Conservation (phyloP, 2,113 vertebrate species). For the Anas platyrhynchos region DNA sequence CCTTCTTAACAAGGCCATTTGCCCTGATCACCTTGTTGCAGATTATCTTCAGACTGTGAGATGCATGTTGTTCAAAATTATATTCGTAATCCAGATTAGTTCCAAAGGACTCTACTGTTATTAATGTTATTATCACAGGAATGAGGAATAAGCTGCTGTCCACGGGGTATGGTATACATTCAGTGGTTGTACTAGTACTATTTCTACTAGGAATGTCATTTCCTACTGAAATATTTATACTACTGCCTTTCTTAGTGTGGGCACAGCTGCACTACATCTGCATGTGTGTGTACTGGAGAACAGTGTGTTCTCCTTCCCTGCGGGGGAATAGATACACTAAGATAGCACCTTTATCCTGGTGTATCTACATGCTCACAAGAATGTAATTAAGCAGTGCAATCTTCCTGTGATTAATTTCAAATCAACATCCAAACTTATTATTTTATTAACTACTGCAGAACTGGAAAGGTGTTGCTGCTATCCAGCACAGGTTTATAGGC, state of each 20-base stretch:
- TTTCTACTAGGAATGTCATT: background rate
- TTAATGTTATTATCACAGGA: background rate
- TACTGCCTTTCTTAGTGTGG: background rate
- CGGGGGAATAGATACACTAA: background rate
- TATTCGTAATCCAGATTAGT: slow-evolving; percentile 24
- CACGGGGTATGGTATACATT: background rate
- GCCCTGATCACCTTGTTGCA: background rate
- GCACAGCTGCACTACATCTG: background rate
- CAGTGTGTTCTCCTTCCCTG: background rate
- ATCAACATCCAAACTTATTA: background rate
- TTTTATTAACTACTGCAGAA: background rate
- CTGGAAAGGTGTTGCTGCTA: background rate
- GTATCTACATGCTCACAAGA: background rate
- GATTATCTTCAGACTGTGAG: background rate
- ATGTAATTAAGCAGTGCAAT: background rate
- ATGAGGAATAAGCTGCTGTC: background rate
- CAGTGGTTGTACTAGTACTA: background rate
- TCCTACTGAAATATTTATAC: slow-evolving; percentile 12
- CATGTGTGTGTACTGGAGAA: background rate
- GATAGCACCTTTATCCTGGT: background rate
- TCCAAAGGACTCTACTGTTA: slow-evolving; percentile 15
- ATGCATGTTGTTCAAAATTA: slow-evolving; percentile 27
- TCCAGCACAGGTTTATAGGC: background rate
- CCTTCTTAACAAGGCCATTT: background rate
- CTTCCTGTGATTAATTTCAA: background rate